Evolutionary conservation across 2,888 invertebrate species (phyloP), one percentile per base, ranked within the genome.

Genomic region (Chalcis sispes): DNA sequence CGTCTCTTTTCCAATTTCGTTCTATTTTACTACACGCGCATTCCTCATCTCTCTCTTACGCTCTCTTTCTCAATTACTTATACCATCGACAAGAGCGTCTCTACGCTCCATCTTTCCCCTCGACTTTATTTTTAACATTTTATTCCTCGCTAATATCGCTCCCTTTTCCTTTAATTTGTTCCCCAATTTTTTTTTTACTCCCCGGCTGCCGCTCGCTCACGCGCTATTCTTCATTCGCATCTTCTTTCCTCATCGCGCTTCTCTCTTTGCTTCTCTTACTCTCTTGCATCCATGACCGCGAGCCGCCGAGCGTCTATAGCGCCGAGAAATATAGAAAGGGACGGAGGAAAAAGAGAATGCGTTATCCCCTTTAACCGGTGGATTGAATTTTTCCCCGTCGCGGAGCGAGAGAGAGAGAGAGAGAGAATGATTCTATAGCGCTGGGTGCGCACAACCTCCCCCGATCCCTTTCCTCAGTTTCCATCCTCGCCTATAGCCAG

Each of bases 341-440:
- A 82, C 81, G 27, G 0, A 50, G 23, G 27, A 61, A 2, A 50
- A 18, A 18, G 48, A 3, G 32, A 61, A 61, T 80, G 83, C 83
- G 83, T 82, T 85, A 85, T 86, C 85, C 85, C 86, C 86, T 86
- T 86, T 86, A 87, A 87, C 83, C 81, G 83, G 84, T 82, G 87
- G 86, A 87, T 88, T 87, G 86, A 88, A 88, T 88, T 87, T 86
- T 75, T 77, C 74, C 58, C 71, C 77, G 59, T 69, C 65, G 61
- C 61, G 18, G 46, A 40, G 58, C 29, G 56, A 52, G 23, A 59
- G 52, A 23, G 42, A 65, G 67, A 69, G 36, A 48, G 25, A 10
- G 54, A 36, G 13, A 23, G 7, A 50, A 20, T 18, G 10, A 3
- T 40, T 58, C 46, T 36, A 56, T 29, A 46, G 48, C 54, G 78